Percentiles rank a stretch among this genome's conserved stretches.
Conservation (phyloP, 92 coral and sea anemone genomes). For the Epizoanthus rinbou region DNA sequence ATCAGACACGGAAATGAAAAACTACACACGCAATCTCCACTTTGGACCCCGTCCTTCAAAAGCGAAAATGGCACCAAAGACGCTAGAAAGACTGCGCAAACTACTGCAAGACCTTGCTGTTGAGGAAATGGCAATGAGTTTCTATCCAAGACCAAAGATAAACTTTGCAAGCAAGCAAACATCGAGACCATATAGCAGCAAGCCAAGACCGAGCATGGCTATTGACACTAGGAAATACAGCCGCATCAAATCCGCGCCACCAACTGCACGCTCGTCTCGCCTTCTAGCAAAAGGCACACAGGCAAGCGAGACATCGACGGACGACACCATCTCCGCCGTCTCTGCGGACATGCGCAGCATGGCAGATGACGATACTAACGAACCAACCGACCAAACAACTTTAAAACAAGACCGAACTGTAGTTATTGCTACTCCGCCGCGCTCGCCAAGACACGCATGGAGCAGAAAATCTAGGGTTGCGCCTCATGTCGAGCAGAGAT, state of each 20-base stretch:
- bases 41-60: constrained; percentile 35
- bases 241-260: constrained; percentile 32
- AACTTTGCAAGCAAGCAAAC: neutral
- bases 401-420: neutral
- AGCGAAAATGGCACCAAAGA: constrained; percentile 31
- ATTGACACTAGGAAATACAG: constrained; percentile 4
- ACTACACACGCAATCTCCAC: constrained; percentile 14
- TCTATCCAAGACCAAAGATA: constrained; percentile 24
- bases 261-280: constrained; percentile 12
- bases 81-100: constrained; percentile 20
- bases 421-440: neutral
- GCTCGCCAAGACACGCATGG: constrained; percentile 20
- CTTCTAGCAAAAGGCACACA: neutral
- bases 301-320: neutral
- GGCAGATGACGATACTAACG: neutral
- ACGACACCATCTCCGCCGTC: neutral
- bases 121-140: constrained; percentile 30
- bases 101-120: constrained; percentile 18
- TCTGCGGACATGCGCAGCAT: neutral
- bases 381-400: neutral
- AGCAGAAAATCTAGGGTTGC: neutral
- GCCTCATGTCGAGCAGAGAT: neutral
- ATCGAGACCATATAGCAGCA: constrained; percentile 19
- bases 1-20: constrained; percentile 27
- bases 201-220: neutral